These are phyloP conservation scores for Monopterus albus DNA, from an alignment of 2,113 vertebrate species.

Conservation along the genomic window DNA sequence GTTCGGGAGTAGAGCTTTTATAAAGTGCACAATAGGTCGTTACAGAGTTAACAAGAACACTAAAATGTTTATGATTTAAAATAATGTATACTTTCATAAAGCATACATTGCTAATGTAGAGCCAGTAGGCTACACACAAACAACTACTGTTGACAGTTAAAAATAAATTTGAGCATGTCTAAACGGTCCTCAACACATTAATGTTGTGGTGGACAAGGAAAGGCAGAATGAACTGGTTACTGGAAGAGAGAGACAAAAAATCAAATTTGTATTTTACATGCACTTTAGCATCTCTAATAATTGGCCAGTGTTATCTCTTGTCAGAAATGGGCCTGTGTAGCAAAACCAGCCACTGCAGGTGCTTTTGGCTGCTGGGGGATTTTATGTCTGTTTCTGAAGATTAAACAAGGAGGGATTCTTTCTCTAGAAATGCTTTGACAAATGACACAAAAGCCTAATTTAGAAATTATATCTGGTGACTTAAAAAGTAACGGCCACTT, in stretches of 20 bases:
- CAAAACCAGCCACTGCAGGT: not conserved
- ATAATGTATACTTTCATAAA: too few species aligned
- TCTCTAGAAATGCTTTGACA: constrained; percentile 18
- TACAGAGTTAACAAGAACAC: too few species aligned
- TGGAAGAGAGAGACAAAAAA: too few species aligned
- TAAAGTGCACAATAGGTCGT: too few species aligned
- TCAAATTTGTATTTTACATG: not conserved
- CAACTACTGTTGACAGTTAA: too few species aligned
- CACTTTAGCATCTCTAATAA: not conserved
- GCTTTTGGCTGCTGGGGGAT: constrained; percentile 19
- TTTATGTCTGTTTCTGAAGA: constrained; percentile 13
- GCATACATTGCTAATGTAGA: too few species aligned
- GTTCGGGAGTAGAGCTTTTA: too few species aligned
- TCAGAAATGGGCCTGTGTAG: not conserved
- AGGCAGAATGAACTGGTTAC: not conserved
- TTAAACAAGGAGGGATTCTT: not conserved
- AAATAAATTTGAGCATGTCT: too few species aligned
- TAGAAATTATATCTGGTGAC: not conserved
- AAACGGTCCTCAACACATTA: too few species aligned
- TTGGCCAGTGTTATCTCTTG: not conserved
- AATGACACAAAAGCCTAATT: not conserved
- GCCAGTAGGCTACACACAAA: too few species aligned
- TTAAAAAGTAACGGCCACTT: constrained; percentile 8
- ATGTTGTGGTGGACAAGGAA: too few species aligned
- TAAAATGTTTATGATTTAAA: too few species aligned